Evolutionary conservation across 1,140 invertebrate genomes (phyloP), one percentile per base, ranked within the genome.

Genomic region (Drosophila arizonae): DNA sequence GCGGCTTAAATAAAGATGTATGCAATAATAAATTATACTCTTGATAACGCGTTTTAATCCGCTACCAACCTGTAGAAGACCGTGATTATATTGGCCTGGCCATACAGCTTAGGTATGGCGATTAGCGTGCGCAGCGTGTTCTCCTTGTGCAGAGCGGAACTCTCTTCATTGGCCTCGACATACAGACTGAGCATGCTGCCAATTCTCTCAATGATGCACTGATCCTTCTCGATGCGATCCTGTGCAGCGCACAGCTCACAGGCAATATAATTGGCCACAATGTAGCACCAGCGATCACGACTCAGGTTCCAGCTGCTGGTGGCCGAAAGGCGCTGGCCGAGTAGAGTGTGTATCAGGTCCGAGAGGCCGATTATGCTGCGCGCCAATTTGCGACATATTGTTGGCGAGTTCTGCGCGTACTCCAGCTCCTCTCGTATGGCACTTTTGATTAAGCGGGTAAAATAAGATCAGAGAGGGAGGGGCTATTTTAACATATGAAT

Each of bases 211-310:
- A 87, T 63, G 4, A 90, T 65, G 26, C 36, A 55, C 6, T 81
- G 57, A 43, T 90, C 79, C 6, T 43, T 54, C 33, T 88, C 76
- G 0, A 79, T 56, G 3, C 36, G 50, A 0, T 68, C 76, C 33
- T 86, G 76, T 21, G 81, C 79, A 24, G 77, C 61, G 10, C 86
- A 82, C 15, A 90, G 48, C 36, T 90, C 86, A 58, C 86, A 90
- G 33, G 79, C 80, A 62, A 90, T 90, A 46, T 81, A 90, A 21
- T 63, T 80, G 48, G 81, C 87, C 13, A 90, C 70, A 26, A 90
- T 81, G n/a, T 76, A 66, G 55, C 79, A 82, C 55, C 90, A 74
- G 8, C 86, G 82, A 21, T 90, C 82, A 4, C 79, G 70, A 21
- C 71, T 77, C 30, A 9, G 17, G 1, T 4, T 41, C 57, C 48